Evolutionary conservation across 1,140 invertebrate species (phyloP), one percentile per base, ranked within the genome.

Genomic region (Oreohelix idahoensis): DNA sequence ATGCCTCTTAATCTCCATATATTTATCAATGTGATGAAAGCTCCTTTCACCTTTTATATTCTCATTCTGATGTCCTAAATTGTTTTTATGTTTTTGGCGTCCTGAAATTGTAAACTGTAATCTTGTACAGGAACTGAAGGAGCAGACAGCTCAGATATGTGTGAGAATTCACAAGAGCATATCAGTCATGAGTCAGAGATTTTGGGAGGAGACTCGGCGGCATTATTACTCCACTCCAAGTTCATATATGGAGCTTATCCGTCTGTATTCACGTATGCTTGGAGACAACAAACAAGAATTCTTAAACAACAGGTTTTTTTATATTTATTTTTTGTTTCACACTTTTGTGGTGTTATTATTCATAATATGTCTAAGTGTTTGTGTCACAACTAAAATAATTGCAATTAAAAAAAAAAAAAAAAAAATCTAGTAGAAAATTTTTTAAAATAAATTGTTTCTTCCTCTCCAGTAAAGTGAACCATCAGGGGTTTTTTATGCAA

Each of bases 211-310:
- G 93, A 95, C 96, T 94, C 94, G 95, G 78, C 91, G 96, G 0
- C 94, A 95, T 89, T 97, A 96, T 91, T 97, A 97, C 89, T 96
- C 96, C 32, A 97, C 96, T 0, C 96, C 96, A 0, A 97, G 96
- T 87, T 96, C 95, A 88, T 97, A 97, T 90, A 94, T 97, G 83
- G 96, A 97, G 88, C 92, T 97, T 15, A 93, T 98, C 2, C 96
- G 96, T 89, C 93, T 96, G 0, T 97, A 96, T 83, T 88, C 89
- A 29, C 89, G 86, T 74, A 90, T 92, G 87, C 86, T 92, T 35
- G 85, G 84, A 35, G 88, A 90, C 39, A 91, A 92, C 80, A 92
- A 92, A 82, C 83, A 79, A 38, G 87, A 92, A 73, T 91, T 92
- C 81, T 86, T 90, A 35, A 86, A 89, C 49, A 92, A 90, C 84